Base-by-base conservation (phyloP, 2,888 invertebrate species). In the Dermolepida albohirtum region DNA sequence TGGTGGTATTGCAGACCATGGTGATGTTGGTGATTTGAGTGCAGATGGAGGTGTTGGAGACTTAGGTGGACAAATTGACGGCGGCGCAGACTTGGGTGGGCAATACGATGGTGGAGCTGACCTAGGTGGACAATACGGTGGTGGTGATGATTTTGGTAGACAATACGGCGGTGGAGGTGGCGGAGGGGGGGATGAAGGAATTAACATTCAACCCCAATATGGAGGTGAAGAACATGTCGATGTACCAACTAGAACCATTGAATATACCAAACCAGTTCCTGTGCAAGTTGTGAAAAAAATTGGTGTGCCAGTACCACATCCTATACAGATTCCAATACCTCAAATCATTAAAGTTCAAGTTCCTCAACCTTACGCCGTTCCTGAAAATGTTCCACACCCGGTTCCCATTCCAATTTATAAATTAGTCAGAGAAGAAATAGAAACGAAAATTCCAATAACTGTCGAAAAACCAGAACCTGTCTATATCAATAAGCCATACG, bases 281-380 rank as follows among this genome's bases (percentile, higher is more conserved):
- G 88, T 90, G 52, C 89, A 89, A 5, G 89, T 92, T 67, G 87
- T 91, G 70, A 90, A 91, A 83, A 91, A 90, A 0, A 88, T 91
- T 22, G 89, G 90, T 0, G 88, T 91, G 0, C 89, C 90, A 7
- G 90, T 91, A 17, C 92, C 89, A 44, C 68, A 68, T 29, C 68
- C 68, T 7, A 52, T 68, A 11, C 22, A 12, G n/a, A 41, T 68
- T 11, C 65, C 68, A 10, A 34, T 68, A 14, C 68, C 68, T 27
- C 89, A 89, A 80, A 87, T 89, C 75, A 85, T 92, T 71, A 90
- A 90, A 80, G 86, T 92, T 17, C 89, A 90, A 66, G 91, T 92
- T 54, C 91, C 92, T 0, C 90, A 92, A 69, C 92, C 92, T 1
- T 91, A 91, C 83, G 88, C 92, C 0, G 91, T 92, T 0, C 91